These are phyloP conservation scores for Aleiodes leptofemur DNA, from an alignment of 2,888 invertebrate species.

Conservation along the genomic window DNA sequence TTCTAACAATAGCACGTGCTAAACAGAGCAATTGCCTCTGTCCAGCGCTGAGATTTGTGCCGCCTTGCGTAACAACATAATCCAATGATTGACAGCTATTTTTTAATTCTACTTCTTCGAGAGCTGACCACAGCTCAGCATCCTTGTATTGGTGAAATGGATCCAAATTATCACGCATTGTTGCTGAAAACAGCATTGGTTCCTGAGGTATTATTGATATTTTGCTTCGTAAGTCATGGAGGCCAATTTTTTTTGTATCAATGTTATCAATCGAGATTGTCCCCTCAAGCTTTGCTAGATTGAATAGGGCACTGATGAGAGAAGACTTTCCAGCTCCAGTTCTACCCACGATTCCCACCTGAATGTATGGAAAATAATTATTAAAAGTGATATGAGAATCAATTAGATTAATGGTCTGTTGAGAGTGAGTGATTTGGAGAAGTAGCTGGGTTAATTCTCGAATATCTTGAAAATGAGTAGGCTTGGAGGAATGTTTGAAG, in stretches of 20 bases:
- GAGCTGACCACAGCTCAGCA: constrained; percentile 85
- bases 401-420: too few species aligned
- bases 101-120: constrained; percentile 87
- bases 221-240: constrained; percentile 86
- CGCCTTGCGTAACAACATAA: constrained; percentile 84
- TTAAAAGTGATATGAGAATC: neutral
- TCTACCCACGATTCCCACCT: constrained; percentile 91
- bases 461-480: neutral
- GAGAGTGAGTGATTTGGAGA: too few species aligned
- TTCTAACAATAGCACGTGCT: constrained; percentile 89
- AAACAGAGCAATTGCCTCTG: constrained; percentile 92
- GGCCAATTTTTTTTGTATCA: constrained; percentile 83
- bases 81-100: constrained; percentile 81
- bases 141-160: constrained; percentile 87
- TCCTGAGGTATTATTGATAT: constrained; percentile 97
- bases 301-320: constrained; percentile 88
- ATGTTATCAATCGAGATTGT: constrained; percentile 86
- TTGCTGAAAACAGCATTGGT: constrained; percentile 89
- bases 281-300: constrained; percentile 88
- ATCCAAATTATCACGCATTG: constrained; percentile 90
- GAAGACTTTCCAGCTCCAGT: constrained; percentile 94
- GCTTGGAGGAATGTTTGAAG: too few species aligned
- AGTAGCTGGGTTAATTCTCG: neutral
- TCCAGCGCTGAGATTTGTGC: constrained; percentile 90
- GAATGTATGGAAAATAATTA: constrained; percentile 26